Evolutionary conservation across 2,797 vertebrate genomes (phyloP).

Genomic region (Anniella stebbinsi): DNA sequence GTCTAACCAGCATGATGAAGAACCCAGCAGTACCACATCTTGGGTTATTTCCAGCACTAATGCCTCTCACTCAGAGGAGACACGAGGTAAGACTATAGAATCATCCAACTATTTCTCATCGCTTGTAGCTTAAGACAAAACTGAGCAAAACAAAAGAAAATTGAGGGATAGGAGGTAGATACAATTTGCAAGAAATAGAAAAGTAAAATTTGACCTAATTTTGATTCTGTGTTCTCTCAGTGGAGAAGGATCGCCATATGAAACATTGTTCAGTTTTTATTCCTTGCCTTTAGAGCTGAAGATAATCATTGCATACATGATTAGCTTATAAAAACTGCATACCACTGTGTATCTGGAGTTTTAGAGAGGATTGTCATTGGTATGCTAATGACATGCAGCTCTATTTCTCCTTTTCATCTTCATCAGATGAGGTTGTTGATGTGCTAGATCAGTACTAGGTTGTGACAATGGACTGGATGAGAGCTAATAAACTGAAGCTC

Average conservation of each 20-base stretch:
- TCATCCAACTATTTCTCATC: background rate
- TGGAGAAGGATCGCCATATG: background rate
- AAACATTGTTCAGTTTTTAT: background rate
- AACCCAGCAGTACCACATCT: slow-evolving; percentile 49
- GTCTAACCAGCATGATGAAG: slow-evolving; percentile 14
- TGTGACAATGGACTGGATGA: too few relatives aligned
- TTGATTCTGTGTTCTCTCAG: background rate
- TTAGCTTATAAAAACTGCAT: too few relatives aligned
- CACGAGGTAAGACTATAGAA: slow-evolving; percentile 46
- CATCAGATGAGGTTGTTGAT: too few relatives aligned
- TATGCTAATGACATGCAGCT: too few relatives aligned
- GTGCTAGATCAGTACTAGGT: too few relatives aligned
- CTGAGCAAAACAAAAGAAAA: background rate
- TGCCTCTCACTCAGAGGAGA: slow-evolving; percentile 10
- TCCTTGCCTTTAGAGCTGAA: background rate
- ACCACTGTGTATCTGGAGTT: too few relatives aligned
- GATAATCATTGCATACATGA: background rate
- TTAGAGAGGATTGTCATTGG: too few relatives aligned
- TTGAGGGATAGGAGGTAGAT: background rate
- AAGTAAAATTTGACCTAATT: background rate
- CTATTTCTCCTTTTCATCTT: too few relatives aligned
- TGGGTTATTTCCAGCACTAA: slow-evolving; percentile 23
- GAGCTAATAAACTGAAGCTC: too few relatives aligned
- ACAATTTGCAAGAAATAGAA: background rate
- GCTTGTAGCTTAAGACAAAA: background rate